A percentile compares a stretch with the other conserved stretches of the same genome.
Conservation (phyloP, 2,888 invertebrate genomes). For the Hyposoter dolosus region DNA sequence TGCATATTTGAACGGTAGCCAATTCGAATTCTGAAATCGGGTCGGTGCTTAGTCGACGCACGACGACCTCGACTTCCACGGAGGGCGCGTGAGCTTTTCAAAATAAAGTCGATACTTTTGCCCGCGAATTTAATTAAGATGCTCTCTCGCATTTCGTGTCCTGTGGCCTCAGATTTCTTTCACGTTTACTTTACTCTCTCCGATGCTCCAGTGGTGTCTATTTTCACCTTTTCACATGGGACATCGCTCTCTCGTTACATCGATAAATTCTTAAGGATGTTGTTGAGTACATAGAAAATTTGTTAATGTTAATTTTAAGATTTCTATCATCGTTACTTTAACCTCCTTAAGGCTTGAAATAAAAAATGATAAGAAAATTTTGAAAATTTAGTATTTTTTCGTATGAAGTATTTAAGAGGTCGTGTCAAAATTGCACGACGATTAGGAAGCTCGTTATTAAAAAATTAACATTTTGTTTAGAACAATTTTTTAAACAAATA, state of each 20-base stretch:
- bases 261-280: background rate
- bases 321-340: too few species aligned
- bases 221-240: background rate
- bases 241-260: background rate
- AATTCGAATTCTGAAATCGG: conserved; percentile 71
- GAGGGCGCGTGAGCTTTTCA: conserved; percentile 58
- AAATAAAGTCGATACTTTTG: conserved; percentile 56
- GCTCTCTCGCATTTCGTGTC: conserved; percentile 20
- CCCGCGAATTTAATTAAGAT: conserved; percentile 42
- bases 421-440: too few species aligned
- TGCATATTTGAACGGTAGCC: conserved; percentile 72
- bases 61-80: conserved; percentile 64
- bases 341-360: too few species aligned
- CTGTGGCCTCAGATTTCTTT: background rate
- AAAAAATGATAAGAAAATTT: too few species aligned
- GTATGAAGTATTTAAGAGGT: too few species aligned
- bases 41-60: conserved; percentile 65
- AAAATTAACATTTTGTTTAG: too few species aligned
- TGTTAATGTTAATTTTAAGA: too few species aligned
- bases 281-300: background rate
- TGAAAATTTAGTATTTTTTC: too few species aligned
- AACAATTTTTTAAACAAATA: too few species aligned
- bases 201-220: background rate
- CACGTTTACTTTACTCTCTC: background rate
- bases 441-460: too few species aligned